These are phyloP conservation scores for Epinotia demarniana DNA, from an alignment of 2,888 invertebrate species.

Conservation along the genomic window DNA sequence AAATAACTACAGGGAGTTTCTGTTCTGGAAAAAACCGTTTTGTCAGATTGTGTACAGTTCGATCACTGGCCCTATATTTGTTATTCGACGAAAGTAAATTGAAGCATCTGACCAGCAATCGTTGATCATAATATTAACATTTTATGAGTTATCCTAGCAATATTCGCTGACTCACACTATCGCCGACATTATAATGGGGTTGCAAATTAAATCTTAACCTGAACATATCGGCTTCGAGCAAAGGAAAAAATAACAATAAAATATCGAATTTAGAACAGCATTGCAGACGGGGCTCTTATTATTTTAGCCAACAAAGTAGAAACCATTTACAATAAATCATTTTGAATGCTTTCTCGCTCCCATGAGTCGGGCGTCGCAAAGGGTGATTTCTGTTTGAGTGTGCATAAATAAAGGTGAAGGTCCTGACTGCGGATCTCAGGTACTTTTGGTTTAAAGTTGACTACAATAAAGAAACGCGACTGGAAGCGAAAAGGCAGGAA, in stretches of 20 bases:
- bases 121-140: no score
- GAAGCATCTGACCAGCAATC: neutral
- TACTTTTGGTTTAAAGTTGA: constrained; percentile 63
- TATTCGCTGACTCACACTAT: constrained; percentile 63
- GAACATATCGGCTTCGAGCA: constrained; percentile 65
- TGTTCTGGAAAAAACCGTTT: no score
- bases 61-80: neutral
- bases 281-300: constrained; percentile 77
- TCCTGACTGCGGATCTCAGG: constrained; percentile 79
- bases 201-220: constrained; percentile 71
- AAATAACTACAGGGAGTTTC: no score
- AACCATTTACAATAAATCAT: constrained; percentile 85
- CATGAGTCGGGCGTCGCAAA: constrained; percentile 82
- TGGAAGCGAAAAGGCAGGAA: constrained; percentile 51
- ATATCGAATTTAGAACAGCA: constrained; percentile 80
- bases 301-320: constrained; percentile 85
- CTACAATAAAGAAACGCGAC: constrained; percentile 50
- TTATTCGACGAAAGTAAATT: no score
- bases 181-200: constrained; percentile 61
- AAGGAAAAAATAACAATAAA: constrained; percentile 76
- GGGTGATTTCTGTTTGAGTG: constrained; percentile 83
- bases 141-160: neutral
- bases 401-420: constrained; percentile 84
- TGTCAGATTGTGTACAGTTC: no score
- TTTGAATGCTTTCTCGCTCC: constrained; percentile 83